A percentile compares a stretch with the other conserved stretches of the same genome.
Conservation (phyloP, 2,888 invertebrate genomes). For the Xestia sexstrigata region DNA sequence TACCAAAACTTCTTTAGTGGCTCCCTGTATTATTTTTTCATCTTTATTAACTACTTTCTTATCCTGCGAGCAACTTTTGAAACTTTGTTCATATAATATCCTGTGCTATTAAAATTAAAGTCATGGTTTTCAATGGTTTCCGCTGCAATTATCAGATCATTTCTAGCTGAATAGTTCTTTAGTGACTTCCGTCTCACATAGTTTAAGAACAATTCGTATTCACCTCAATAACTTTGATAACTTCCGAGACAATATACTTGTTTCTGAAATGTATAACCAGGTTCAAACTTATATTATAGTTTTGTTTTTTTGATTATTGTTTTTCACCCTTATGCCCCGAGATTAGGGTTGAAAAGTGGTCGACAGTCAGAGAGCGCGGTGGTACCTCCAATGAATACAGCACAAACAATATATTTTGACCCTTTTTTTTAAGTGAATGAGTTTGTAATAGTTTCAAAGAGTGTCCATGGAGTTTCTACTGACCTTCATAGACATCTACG, state of each 20-base stretch:
- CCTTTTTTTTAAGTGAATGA: neutral
- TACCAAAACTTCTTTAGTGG: neutral
- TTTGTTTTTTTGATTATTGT: too few relatives aligned
- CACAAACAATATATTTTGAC: neutral
- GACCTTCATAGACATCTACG: neutral
- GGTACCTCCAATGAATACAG: neutral
- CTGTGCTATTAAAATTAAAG: neutral
- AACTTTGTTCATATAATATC: neutral
- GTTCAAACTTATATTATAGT: neutral
- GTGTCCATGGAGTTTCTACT: neutral
- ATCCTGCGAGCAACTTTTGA: neutral
- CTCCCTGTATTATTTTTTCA: neutral
- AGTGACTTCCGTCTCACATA: neutral
- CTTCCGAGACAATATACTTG: neutral
- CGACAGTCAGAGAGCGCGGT: neutral
- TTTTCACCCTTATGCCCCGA: neutral
- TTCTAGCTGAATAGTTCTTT: neutral
- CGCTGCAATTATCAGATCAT: neutral
- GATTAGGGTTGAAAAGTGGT: neutral
- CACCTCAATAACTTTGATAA: conserved; percentile 5
- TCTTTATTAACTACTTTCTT: neutral
- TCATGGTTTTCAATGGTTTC: neutral
- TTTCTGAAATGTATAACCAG: neutral
- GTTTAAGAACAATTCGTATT: neutral
- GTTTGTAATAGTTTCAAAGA: neutral